Evolutionary conservation across 2,797 vertebrate species (phyloP).

Genomic region (Myotis myotis): DNA sequence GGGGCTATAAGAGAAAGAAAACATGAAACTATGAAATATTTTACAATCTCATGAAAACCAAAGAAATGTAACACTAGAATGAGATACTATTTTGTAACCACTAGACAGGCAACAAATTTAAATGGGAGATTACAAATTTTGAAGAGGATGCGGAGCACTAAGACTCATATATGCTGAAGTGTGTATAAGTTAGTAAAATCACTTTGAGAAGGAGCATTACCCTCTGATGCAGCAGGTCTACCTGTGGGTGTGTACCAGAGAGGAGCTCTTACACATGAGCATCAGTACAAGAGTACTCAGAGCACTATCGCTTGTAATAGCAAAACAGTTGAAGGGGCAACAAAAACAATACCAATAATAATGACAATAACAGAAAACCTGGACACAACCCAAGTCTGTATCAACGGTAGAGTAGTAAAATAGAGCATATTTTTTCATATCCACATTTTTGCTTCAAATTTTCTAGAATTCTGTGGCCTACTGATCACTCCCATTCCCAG

Average conservation of each 20-base stretch:
- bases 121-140: background rate
- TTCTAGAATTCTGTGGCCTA: background rate
- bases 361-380: background rate
- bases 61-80: background rate
- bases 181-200: background rate
- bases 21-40: background rate
- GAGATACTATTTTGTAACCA: background rate
- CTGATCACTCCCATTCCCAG: background rate
- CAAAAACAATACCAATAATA: background rate
- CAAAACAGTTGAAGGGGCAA: background rate
- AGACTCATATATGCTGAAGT: background rate
- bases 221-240: background rate
- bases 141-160: background rate
- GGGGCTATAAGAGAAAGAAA: background rate
- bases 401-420: background rate
- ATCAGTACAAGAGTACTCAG: background rate
- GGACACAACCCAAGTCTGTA: background rate
- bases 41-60: constrained; percentile 7
- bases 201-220: background rate
- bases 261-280: background rate
- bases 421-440: background rate
- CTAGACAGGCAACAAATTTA: background rate
- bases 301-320: background rate
- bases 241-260: background rate
- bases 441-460: background rate